Conservation (phyloP, 2,113 vertebrate genomes). For the Coryphaenoides rupestris region DNA sequence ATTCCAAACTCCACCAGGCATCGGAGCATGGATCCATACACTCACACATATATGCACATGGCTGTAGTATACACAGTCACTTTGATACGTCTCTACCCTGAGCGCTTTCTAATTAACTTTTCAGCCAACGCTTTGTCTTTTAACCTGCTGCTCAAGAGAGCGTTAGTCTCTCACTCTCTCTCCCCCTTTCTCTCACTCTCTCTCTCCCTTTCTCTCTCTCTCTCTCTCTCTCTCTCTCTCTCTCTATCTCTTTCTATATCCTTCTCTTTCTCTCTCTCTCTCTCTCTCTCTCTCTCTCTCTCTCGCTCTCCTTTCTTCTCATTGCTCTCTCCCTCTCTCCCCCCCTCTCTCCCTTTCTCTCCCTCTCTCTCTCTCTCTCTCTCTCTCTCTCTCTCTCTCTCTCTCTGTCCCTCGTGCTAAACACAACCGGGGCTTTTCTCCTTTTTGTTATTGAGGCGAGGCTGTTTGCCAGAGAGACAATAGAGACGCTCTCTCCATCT, state of each 20-base stretch:
- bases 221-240: background rate
- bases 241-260: background rate
- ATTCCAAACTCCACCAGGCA: conserved; percentile 55
- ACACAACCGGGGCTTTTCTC: conserved; percentile 53
- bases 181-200: background rate
- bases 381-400: too few species aligned
- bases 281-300: too few species aligned
- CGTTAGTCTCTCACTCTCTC: conserved; percentile 15
- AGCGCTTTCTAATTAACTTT: conserved; percentile 62
- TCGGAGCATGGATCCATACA: conserved; percentile 28
- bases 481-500: background rate
- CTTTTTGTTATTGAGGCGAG: conserved; percentile 56
- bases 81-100: conserved; percentile 49
- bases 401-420: conserved; percentile 15
- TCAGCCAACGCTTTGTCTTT: conserved; percentile 9
- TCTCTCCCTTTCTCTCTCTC: too few species aligned
- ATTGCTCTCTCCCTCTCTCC: conserved; percentile 9
- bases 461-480: conserved; percentile 37
- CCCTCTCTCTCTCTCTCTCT: too few species aligned
- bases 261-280: too few species aligned
- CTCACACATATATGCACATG: background rate
- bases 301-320: too few species aligned
- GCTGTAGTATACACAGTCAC: conserved; percentile 16
- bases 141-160: conserved; percentile 46
- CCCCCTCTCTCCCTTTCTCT: conserved; percentile 2